Base-by-base conservation (phyloP, 2,888 invertebrate species). In the Theristus sp. region DNA sequence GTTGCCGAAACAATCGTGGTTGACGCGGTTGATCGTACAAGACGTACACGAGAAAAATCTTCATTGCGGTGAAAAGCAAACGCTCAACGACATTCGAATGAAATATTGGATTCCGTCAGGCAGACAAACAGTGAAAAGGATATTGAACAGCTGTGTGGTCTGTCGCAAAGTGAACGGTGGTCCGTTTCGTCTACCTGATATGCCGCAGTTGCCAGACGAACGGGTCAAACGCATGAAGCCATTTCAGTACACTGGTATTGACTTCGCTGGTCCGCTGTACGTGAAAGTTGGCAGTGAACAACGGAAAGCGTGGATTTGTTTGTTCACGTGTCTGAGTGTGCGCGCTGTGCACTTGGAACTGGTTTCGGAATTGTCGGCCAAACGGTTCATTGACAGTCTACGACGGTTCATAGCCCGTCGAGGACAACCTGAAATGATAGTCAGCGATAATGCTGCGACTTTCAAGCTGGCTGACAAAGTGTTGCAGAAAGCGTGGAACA, bases 201-300 rank as follows among this genome's bases (percentile, higher is more conserved):
- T 73, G 72, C 68, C 70, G 1, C 65, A 69, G 28, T 64, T 74
- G 17, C 74, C 75, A 1, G 22, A 30, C 3, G 65, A 68, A 3
- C 61, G 75, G 60, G 65, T 73, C 1, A 63, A 61, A 1, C 62
- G 65, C 2, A 61, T 63, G 1, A 31, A 62, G 3, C 69, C 73
- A 2, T 75, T 75, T 63, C 55, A 64, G 1, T 62, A 68, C 54
- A 60, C 64, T 25, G 74, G 71, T 17, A 56, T 74, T 0, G 75
- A 75, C 57, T 71, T 66, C n/a, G 69, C 68, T 29, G 72, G 74
- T 3, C 73, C 73, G 0, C 66, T 67, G 24, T 62, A 64, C 24
- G 60, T 73, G 1, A 63, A 65, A 28, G 67, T 68, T 22, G 49
- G 49, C n/a, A 49, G 24, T 49, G 20, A 49, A n/a, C 3, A 3